Percentiles rank a stretch among this genome's conserved stretches.
Evolutionary conservation across 2,113 vertebrate genomes (phyloP).

Genomic region (Elanus axillaris): DNA sequence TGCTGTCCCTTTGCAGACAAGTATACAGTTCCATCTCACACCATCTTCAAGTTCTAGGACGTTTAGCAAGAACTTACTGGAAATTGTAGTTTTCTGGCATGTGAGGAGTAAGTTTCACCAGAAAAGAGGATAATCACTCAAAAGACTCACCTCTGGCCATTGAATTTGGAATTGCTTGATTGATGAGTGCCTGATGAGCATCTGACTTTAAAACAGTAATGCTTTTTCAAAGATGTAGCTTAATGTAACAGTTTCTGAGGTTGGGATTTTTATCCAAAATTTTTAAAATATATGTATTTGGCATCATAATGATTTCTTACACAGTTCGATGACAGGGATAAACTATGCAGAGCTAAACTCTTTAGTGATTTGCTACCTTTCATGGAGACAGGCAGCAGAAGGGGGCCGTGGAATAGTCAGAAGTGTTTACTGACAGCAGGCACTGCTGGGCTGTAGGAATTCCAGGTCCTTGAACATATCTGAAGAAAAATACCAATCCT

Average conservation of each 20-base stretch:
- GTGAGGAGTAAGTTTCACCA: background rate
- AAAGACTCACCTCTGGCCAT: background rate
- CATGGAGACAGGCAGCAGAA: background rate
- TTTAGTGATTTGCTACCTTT: background rate
- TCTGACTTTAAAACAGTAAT: background rate
- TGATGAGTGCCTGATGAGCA: background rate
- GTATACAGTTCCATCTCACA: no score
- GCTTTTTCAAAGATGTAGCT: background rate
- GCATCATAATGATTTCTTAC: background rate
- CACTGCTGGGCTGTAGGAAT: background rate
- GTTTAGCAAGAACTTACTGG: background rate
- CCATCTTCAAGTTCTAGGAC: background rate
- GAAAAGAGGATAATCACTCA: background rate
- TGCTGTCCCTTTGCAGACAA: background rate
- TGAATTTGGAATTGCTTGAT: background rate
- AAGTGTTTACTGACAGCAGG: background rate
- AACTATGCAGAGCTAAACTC: background rate
- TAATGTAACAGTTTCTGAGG: background rate
- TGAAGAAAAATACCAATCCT: background rate
- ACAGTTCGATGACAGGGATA: background rate
- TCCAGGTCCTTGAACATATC: background rate
- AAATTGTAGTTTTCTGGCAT: background rate
- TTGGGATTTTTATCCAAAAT: background rate
- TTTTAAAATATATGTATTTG: fast-evolving
- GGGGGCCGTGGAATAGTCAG: background rate